Evolutionary conservation across 2,888 invertebrate species (phyloP).

Genomic region (Sarcophaga variegata): DNA sequence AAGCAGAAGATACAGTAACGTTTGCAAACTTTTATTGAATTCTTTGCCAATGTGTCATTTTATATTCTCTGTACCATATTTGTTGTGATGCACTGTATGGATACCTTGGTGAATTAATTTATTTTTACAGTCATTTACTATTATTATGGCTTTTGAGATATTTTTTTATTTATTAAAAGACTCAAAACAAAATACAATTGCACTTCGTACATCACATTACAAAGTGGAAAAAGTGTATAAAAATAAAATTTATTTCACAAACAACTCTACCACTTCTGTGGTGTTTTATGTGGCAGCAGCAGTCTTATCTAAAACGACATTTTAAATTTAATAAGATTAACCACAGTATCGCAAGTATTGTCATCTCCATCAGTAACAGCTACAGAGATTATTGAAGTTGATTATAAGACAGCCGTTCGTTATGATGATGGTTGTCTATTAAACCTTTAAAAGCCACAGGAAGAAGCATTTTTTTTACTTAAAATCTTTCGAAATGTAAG

Average conservation of each 20-base stretch:
- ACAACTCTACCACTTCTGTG: background rate
- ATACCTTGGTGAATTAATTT: background rate
- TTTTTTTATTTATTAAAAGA: background rate
- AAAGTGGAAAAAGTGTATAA: background rate
- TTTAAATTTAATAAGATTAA: conserved; percentile 11
- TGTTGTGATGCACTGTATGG: too few relatives aligned
- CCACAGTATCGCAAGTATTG: background rate
- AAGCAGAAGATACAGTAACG: too few relatives aligned
- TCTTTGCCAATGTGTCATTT: too few relatives aligned
- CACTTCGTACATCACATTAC: conserved; percentile 15
- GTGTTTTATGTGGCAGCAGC: background rate
- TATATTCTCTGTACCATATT: too few relatives aligned
- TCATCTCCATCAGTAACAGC: background rate
- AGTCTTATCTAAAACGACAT: background rate
- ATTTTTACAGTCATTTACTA: background rate
- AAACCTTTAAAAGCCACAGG: too few relatives aligned
- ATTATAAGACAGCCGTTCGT: background rate
- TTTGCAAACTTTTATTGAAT: too few relatives aligned
- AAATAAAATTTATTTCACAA: background rate
- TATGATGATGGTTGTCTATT: background rate
- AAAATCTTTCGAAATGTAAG: too few relatives aligned
- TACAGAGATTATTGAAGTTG: background rate
- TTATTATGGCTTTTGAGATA: background rate
- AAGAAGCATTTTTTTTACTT: too few relatives aligned
- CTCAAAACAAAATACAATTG: conserved; percentile 13